Conservation (phyloP, 2,113 vertebrate species). For the Sinocyclocheilus anshuiensis region DNA sequence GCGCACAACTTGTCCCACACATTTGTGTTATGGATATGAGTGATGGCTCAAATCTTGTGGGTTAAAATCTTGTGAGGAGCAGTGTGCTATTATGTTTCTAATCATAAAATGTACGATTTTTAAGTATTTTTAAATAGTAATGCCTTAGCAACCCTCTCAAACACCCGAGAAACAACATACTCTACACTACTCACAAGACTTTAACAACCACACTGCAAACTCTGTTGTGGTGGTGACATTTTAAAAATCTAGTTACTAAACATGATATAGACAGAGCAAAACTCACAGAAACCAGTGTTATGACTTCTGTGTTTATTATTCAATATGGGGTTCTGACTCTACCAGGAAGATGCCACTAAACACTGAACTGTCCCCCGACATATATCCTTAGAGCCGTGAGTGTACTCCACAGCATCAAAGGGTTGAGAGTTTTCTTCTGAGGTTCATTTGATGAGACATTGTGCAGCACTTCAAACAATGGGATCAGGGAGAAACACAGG, state of each 20-base stretch:
- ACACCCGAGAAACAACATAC: not conserved
- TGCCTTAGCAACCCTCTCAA: not conserved
- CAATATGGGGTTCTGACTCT: not conserved
- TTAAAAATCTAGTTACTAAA: not conserved
- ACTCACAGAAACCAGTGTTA: not conserved
- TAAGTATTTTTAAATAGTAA: not conserved
- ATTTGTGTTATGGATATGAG: not conserved
- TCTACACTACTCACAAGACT: not conserved
- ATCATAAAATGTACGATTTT: not conserved
- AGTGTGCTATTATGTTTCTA: not conserved
- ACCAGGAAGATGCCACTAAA: not conserved
- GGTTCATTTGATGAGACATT: constrained; percentile 44
- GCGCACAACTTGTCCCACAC: not conserved
- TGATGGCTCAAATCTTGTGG: not conserved
- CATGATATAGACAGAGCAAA: not conserved
- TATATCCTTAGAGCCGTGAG: constrained; percentile 39
- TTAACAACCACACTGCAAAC: not conserved
- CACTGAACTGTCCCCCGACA: constrained; percentile 24
- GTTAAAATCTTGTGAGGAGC: not conserved
- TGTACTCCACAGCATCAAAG: constrained; percentile 33
- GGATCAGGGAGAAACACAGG: constrained; percentile 39
- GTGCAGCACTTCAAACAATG: constrained; percentile 40
- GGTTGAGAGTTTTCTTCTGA: constrained; percentile 38
- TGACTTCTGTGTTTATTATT: not conserved
- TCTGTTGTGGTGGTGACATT: not conserved